Base-by-base conservation (phyloP, 2,797 vertebrate genomes). In the Coregonus sp. region DNA sequence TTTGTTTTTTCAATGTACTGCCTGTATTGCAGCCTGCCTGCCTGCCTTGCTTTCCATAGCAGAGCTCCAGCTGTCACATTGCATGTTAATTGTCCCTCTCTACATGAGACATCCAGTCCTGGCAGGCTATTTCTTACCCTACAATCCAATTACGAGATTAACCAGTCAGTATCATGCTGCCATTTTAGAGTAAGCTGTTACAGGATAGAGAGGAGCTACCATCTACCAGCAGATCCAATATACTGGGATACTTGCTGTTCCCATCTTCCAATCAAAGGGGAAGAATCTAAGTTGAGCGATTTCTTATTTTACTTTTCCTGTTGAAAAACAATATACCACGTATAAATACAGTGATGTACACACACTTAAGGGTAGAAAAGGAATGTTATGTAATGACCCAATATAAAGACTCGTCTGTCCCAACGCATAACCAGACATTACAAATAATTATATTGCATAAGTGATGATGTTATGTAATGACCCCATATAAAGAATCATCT, bases 121-220 rank as follows among this genome's bases (percentile, higher is more conserved):
- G 89, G 85, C 69, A 76, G 87, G 78, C 92, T 95, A 95, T 95
- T 94, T 94, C 92, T 93, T 92, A 90, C 86, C 80, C 79, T 90
- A 84, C 87, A 88, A 92, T 94, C 94, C 92, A 94, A 95, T 96
- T 95, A 96, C 86, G 84, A 93, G 94, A 93, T 96, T 94, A 95
- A 47, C 89, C 84, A 84, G 89, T 81, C 84, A 84, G 89, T 80
- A 89, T 91, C 74, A 94, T 88, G 89, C 85, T 87, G 90, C 91
- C 89, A 92, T 93, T 92, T 95, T 92, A 91, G 84, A 94, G 87
- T 65, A 90, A 92, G 90, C 88, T 90, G 89, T 93, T 90, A 81
- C 31, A 78, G 89, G 74, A 72, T 72, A 78, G 76, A 74, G 59
- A 4, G n/a, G 59, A 25, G 59, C 59, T 47, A 47, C 40, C 0